Percentiles rank a stretch among this genome's conserved stretches.
Evolutionary conservation across 1,140 invertebrate species (phyloP).

Genomic region (Arctopsyche grandis): DNA sequence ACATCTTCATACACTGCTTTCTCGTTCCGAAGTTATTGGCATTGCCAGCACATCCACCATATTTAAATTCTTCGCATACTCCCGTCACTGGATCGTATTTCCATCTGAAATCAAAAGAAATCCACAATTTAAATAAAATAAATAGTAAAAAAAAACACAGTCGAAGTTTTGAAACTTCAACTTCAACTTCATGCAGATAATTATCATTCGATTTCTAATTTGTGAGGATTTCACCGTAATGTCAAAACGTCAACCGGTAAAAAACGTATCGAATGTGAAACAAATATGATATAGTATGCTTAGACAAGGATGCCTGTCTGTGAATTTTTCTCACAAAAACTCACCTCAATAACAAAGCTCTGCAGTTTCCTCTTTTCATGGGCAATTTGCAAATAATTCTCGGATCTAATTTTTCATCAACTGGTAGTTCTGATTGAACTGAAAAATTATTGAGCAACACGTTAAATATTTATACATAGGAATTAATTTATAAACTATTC

Average conservation of each 20-base stretch:
- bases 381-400: conserved; percentile 29
- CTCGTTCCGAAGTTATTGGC: conserved; percentile 71
- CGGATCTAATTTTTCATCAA: conserved; percentile 28
- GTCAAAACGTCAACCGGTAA: too few relatives aligned
- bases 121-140: too few relatives aligned
- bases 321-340: too few relatives aligned
- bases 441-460: neutral
- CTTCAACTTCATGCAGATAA: too few relatives aligned
- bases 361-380: conserved; percentile 40
- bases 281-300: too few relatives aligned
- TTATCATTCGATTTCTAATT: too few relatives aligned
- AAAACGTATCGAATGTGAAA: too few relatives aligned
- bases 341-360: conserved; percentile 40
- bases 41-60: conserved; percentile 76
- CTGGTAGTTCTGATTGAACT: neutral
- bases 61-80: conserved; percentile 71
- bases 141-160: too few relatives aligned
- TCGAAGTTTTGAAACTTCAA: too few relatives aligned
- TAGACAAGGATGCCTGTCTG: too few relatives aligned
- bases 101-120: conserved; percentile 57
- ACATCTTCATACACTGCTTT: conserved; percentile 67
- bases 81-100: conserved; percentile 67
- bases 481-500: neutral
- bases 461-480: neutral
- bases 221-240: too few relatives aligned